Conservation (phyloP, 2,888 invertebrate genomes). For the Eretmocerus hayati region DNA sequence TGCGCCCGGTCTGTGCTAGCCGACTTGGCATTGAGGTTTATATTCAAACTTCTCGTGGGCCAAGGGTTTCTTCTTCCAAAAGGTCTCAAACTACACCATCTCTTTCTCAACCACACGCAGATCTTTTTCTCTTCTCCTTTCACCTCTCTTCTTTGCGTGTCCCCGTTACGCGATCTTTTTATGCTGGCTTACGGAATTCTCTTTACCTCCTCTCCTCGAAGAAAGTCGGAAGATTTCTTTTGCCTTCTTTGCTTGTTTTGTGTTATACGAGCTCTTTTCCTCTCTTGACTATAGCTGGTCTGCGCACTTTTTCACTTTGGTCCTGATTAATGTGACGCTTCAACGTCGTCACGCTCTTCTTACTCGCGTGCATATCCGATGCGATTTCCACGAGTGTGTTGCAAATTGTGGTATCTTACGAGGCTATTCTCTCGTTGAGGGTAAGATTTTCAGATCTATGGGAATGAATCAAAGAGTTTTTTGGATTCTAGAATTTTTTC, state of each 20-base stretch:
- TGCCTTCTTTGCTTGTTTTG: not conserved
- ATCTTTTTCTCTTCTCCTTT: not conserved
- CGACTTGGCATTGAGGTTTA: constrained; percentile 33
- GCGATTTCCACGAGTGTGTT: not conserved
- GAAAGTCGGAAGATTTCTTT: no score
- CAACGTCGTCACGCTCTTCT: not conserved
- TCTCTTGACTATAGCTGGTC: not conserved
- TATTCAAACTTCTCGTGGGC: constrained; percentile 40
- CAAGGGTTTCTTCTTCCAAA: no score
- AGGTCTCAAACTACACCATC: no score
- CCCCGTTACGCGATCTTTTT: no score
- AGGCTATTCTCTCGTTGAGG: no score
- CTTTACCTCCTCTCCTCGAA: not conserved
- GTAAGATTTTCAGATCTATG: no score
- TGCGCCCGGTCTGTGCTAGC: no score
- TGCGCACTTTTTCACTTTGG: constrained; percentile 9
- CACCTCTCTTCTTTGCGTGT: not conserved
- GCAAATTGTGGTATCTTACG: no score
- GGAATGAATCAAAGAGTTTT: no score
- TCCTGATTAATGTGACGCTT: constrained; percentile 14
- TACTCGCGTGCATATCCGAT: not conserved
- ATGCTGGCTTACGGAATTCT: constrained; percentile 13
- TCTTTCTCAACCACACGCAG: no score
- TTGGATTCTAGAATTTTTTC: no score
- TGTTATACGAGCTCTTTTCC: not conserved